These are phyloP conservation scores for Argyresthia albistria DNA, from an alignment of 2,888 invertebrate genomes.

Conservation along the genomic window DNA sequence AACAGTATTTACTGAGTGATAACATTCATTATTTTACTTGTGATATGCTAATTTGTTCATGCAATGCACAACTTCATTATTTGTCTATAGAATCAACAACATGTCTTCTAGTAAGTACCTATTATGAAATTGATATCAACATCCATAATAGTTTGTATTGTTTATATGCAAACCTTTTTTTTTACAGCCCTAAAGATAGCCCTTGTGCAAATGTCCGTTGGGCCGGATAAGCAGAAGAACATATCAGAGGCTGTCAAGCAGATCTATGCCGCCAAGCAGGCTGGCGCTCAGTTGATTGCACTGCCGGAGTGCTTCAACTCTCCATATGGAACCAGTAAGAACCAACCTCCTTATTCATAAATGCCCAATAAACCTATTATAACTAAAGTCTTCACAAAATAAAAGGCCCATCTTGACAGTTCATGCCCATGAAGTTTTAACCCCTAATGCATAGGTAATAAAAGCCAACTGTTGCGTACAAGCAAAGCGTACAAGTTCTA, in stretches of 20 bases:
- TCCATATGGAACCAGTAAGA: conserved; percentile 87
- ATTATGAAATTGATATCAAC: background rate
- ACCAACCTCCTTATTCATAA: too few species aligned
- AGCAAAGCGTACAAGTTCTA: too few species aligned
- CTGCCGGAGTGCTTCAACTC: conserved; percentile 94
- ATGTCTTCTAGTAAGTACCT: background rate
- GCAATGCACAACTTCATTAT: background rate
- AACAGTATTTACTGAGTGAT: too few species aligned
- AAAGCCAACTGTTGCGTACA: too few species aligned
- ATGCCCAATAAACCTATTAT: too few species aligned
- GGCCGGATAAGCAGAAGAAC: conserved; percentile 82
- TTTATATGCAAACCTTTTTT: background rate
- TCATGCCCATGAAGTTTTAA: too few species aligned
- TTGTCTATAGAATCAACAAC: background rate
- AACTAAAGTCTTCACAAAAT: too few species aligned
- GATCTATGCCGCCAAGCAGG: conserved; percentile 79
- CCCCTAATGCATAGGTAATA: too few species aligned
- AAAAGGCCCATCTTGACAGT: too few species aligned
- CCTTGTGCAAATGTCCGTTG: conserved; percentile 86
- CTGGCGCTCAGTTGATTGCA: conserved; percentile 75
- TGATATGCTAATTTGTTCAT: too few species aligned
- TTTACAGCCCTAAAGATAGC: conserved; percentile 78
- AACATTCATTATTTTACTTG: too few species aligned
- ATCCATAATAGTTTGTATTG: background rate
- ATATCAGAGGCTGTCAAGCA: conserved; percentile 79